phyloP scores from a whole-genome alignment of 2,888 invertebrate genomes.

The Aspidiotus rigidus region DNA sequence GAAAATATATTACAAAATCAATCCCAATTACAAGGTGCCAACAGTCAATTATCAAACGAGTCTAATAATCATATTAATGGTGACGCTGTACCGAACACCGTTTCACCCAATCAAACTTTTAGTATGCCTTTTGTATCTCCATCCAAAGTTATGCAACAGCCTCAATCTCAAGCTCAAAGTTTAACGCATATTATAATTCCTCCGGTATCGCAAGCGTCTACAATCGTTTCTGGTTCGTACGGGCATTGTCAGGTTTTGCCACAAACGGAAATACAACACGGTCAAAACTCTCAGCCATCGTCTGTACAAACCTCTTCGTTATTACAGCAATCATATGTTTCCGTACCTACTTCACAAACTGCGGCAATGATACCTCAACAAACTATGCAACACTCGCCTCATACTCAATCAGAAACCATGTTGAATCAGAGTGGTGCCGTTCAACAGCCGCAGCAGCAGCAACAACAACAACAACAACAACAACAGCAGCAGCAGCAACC shows the following conservation, averaged over 20 bases:
- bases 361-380: not conserved
- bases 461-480: constrained; percentile 42
- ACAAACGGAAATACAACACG: constrained; percentile 20
- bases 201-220: constrained; percentile 1
- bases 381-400: not conserved
- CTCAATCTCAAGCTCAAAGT: constrained; percentile 28
- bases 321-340: constrained; percentile 23
- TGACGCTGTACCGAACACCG: constrained; percentile 15
- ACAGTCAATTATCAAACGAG: constrained; percentile 13
- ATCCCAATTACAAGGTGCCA: not conserved
- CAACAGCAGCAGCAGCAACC: constrained; percentile 43
- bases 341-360: not conserved
- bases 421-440: constrained; percentile 6
- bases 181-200: constrained; percentile 31
- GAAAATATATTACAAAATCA: not conserved
- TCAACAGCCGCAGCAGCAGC: constrained; percentile 40
- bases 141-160: constrained; percentile 10
- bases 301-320: constrained; percentile 28
- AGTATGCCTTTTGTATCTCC: constrained; percentile 18
- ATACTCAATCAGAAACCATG: constrained; percentile 8
- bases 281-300: constrained; percentile 42
- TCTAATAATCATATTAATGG: constrained; percentile 16
- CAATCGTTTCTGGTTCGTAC: constrained; percentile 22
- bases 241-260: constrained; percentile 30
- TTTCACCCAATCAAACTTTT: constrained; percentile 28